These are phyloP conservation scores for Manacus vitellinus DNA, from an alignment of 2,113 vertebrate genomes.

Conservation along the genomic window DNA sequence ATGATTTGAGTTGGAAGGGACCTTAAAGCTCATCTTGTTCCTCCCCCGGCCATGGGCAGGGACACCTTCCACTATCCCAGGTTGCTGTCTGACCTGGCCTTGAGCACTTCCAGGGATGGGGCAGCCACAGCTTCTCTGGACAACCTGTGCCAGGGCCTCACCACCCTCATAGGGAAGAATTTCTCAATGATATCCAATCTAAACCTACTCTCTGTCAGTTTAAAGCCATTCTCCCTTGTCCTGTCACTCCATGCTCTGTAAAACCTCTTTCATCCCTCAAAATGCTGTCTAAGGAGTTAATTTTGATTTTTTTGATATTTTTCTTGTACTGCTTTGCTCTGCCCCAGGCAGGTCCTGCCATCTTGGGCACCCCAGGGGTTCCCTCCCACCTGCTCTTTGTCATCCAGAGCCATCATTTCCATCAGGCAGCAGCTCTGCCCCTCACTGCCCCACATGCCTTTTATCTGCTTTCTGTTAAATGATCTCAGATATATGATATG, in stretches of 20 bases:
- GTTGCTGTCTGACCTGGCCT: neutral
- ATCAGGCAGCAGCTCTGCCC: neutral
- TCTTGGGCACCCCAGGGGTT: neutral
- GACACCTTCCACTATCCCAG: neutral
- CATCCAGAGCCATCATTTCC: constrained; percentile 1
- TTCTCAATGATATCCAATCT: neutral
- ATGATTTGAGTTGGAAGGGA: neutral
- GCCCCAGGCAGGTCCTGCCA: neutral
- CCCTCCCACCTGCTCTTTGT: neutral
- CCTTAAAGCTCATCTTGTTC: neutral
- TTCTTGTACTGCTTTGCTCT: fast-evolving
- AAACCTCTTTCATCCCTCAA: neutral
- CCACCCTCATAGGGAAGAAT: neutral
- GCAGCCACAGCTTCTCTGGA: neutral
- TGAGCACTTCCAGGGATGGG: neutral
- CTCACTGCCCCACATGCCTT: neutral
- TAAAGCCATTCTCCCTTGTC: neutral
- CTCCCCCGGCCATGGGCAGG: neutral
- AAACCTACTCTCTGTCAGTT: neutral
- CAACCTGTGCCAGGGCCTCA: neutral
- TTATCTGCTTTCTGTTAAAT: constrained; percentile 63
- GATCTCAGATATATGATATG: constrained; percentile 71
- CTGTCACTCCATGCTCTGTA: neutral
- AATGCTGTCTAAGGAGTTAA: fast-evolving
- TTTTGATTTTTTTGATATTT: neutral